Base-by-base conservation (phyloP, 2,888 invertebrate species). In the Cerceris ruficornis region DNA sequence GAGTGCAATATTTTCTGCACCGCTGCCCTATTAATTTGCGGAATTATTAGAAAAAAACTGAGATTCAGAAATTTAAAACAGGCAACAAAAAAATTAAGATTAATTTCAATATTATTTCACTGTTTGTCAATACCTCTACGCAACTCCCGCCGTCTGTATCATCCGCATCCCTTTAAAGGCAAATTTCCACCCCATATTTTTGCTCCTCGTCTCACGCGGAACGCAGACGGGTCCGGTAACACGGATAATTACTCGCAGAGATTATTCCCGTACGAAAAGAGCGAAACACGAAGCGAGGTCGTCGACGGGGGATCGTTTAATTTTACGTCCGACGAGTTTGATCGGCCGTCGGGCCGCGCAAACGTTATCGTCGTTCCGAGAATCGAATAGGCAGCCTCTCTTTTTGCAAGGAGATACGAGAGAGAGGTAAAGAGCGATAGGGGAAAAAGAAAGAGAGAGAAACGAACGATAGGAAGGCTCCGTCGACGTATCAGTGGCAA, bases 361-460 rank as follows among this genome's bases (percentile, higher is more conserved):
- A 66, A 73, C 59, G 67, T 64, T 73, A 80, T 67, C 69, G 49
- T 50, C 67, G 46, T 81, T 73, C 76, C 41, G 28, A 43, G 76
- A 81, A 81, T 46, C 14, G 43, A 11, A 43, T 49, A 55, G 55
- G 43, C 17, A 1, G 46, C 6, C 11, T 46, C 46, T 11, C 11
- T 46, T 46, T 46, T 46, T 46, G 11, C 11, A 46, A 8, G 46
- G 11, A 46, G 46, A 11, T 28, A 46, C 46, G 46, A 46, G 9
- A 8, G 46, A 46, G 46, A 46, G 46, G 11, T 8, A 6, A 11
- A 46, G 46, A 46, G 46, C 8, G 46, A 46, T 8, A 46, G 46
- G 46, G 46, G 6, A 8, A 46, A 11, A 46, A 11, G 46, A 11
- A 46, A 8, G 46, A 11, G 46, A 11, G 46, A 11, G 9, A 46